Evolutionary conservation across 2,888 invertebrate genomes (phyloP), one percentile per base, ranked within the genome.

Genomic region (Dione juno): DNA sequence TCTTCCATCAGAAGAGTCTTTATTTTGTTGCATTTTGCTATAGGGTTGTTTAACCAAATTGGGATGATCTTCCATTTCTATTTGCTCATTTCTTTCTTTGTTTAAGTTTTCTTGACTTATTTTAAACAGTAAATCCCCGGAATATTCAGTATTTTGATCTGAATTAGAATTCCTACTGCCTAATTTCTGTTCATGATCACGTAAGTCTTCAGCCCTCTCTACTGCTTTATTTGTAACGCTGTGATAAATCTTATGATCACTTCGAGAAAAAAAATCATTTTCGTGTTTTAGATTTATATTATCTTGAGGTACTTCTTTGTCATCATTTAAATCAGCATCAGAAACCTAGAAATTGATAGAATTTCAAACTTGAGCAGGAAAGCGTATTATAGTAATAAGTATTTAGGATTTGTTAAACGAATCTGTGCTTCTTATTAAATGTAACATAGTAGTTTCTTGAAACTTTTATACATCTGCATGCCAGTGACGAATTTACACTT

Each of bases 21-120:
- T 85, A 70, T 79, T 82, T 65, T 82, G 74, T 72, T 82, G 82
- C 74, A 84, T 77, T 45, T 79, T 79, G 52, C 82, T 84, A 66
- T 83, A 78, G 72, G 82, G 82, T 70, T 69, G 70, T 54, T 70
- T 58, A 13, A 48, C 19, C 5, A n/a, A 45, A 19, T 40, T 48
- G 48, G 50, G 40, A 52, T 68, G 66, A 45, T 66, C 63, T 28
- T 59, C 57, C 9, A 28, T n/a, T 35, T 65, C 67, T 68, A 64
- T 48, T 16, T 37, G 64, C 1, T 64, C 72, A 21, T 65, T 52
- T 41, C 48, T 50, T 40, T 53, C 70, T 9, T 40, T 41, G 43
- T 63, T 63, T 21, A 48, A 19, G 13, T 63, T 48, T 13, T 70
- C 63, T 21, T 54, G 16, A 40, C 21, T 45, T 54, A 41, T 64